A percentile compares a stretch with the other conserved stretches of the same genome.
These are phyloP conservation scores for Gonocerus acuteangulatus DNA, from an alignment of 2,888 invertebrate genomes.

Conservation along the genomic window DNA sequence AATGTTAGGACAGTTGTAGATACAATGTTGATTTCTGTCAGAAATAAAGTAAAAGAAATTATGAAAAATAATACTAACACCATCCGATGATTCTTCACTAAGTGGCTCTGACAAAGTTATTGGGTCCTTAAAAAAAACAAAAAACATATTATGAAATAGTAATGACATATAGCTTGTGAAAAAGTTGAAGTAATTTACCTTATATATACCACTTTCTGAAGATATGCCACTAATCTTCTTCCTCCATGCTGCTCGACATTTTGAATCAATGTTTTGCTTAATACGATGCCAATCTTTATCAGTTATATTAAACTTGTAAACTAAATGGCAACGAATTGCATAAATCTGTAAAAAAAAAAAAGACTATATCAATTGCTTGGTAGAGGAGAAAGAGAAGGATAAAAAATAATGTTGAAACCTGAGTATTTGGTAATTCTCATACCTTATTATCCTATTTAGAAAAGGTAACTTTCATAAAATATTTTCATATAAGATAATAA, in stretches of 20 bases:
- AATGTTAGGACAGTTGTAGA: no score
- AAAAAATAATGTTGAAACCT: no score
- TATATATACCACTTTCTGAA: constrained; percentile 26
- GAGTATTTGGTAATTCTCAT: no score
- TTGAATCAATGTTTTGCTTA: constrained; percentile 49
- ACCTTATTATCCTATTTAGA: no score
- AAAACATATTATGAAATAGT: background rate
- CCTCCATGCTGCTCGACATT: constrained; percentile 48
- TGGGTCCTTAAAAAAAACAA: constrained; percentile 2
- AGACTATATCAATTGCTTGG: no score
- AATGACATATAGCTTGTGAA: background rate
- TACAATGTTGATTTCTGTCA: no score
- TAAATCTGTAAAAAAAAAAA: constrained; percentile 39
- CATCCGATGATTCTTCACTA: constrained; percentile 29
- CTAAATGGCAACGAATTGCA: constrained; percentile 46
- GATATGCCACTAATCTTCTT: constrained; percentile 39
- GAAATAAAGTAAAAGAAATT: no score
- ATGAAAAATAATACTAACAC: constrained; percentile 10
- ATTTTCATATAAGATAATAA: no score
- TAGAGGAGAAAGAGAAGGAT: no score
- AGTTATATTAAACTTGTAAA: constrained; percentile 46
- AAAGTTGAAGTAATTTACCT: constrained; percentile 19
- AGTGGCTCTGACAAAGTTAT: constrained; percentile 1
- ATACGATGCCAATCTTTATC: constrained; percentile 49
- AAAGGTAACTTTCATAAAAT: no score